A percentile compares a stretch with the other conserved stretches of the same genome.
These are phyloP conservation scores for Agrochola macilenta DNA, from an alignment of 2,888 invertebrate species.

Conservation along the genomic window DNA sequence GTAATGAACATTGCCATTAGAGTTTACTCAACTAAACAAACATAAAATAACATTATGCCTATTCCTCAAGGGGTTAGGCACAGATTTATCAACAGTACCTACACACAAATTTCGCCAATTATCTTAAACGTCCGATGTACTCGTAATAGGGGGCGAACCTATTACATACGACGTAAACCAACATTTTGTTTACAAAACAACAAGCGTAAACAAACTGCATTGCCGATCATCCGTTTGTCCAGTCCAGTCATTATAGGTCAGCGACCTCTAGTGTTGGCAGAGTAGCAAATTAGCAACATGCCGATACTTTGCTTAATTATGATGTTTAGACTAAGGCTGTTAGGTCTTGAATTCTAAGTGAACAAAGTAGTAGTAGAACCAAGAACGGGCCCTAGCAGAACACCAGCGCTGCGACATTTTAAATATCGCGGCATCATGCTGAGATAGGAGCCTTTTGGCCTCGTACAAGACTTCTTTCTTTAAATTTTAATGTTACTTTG, in stretches of 20 bases:
- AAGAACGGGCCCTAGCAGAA: no score
- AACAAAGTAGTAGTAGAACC: no score
- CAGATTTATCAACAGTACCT: no score
- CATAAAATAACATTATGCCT: background rate
- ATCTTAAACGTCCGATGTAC: no score
- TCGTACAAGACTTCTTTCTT: no score
- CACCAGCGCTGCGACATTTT: no score
- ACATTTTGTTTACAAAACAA: constrained; percentile 26
- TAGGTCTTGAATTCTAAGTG: constrained; percentile 9
- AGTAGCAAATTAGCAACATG: constrained; percentile 24
- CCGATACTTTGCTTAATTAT: constrained; percentile 43
- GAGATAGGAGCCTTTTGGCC: no score
- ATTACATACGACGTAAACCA: background rate
- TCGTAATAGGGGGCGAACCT: no score
- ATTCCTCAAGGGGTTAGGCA: no score
- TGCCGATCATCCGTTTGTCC: background rate
- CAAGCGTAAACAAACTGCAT: background rate
- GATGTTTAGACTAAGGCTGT: constrained; percentile 30
- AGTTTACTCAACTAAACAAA: background rate
- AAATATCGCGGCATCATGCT: no score
- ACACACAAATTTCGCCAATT: no score
- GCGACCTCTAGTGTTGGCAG: constrained; percentile 14
- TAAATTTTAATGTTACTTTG: no score
- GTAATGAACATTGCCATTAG: background rate
- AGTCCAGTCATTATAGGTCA: constrained; percentile 18